These are phyloP conservation scores for Tragelaphus scriptus DNA, from an alignment of 2,113 vertebrate species.

Conservation along the genomic window DNA sequence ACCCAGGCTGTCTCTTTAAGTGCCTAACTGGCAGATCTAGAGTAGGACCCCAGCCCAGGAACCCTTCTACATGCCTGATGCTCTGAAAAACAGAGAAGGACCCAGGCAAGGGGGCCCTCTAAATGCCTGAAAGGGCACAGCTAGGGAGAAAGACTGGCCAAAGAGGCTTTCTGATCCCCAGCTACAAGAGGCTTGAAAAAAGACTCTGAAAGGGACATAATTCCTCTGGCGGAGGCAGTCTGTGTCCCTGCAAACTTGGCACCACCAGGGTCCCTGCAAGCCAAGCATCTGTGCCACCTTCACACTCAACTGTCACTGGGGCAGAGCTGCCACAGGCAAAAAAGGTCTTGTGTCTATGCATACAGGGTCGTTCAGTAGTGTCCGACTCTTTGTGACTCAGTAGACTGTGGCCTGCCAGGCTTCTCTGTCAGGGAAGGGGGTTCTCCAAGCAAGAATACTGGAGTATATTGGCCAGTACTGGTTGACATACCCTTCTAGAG, in stretches of 20 bases:
- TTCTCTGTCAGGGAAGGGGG: not conserved
- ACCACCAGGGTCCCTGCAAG: not conserved
- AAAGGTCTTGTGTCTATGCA: not conserved
- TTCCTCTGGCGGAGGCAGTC: not conserved
- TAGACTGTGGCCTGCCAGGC: not conserved
- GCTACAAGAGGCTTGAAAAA: not conserved
- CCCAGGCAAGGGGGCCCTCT: not conserved
- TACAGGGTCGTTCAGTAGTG: not conserved
- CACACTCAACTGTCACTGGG: not conserved
- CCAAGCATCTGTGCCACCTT: not conserved
- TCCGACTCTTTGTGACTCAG: fast-evolving
- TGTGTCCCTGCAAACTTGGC: not conserved
- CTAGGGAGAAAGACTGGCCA: not conserved
- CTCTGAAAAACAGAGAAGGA: not conserved
- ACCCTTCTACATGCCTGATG: not conserved
- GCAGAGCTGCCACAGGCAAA: not conserved
- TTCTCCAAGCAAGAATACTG: not conserved
- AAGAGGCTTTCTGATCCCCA: not conserved
- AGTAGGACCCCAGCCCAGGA: not conserved
- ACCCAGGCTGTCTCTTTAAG: not conserved
- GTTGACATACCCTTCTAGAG: not conserved
- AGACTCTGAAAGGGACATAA: not conserved
- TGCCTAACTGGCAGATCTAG: not conserved
- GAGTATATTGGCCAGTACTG: not conserved
- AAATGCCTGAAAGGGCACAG: not conserved